Conservation (phyloP, 2,797 vertebrate species). For the Phoeniculus purpureus region DNA sequence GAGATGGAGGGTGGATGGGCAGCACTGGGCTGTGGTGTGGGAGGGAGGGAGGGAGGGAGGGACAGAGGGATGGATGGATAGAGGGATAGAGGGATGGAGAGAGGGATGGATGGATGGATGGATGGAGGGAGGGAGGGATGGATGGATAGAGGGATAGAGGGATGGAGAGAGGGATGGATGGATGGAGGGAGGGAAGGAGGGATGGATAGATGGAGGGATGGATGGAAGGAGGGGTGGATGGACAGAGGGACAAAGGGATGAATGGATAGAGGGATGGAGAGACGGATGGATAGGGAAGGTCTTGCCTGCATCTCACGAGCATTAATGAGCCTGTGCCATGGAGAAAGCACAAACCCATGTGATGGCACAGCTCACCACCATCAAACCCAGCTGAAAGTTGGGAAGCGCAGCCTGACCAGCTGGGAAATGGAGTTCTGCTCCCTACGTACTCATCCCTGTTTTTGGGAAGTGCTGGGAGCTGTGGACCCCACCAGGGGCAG, state of each 20-base stretch:
- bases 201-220: no score
- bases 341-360: neutral
- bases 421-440: neutral
- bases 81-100: no score
- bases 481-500: neutral
- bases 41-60: no score
- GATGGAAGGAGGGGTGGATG: no score
- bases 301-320: neutral
- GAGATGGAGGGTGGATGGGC: rapidly evolving
- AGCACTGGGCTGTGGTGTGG: rapidly evolving
- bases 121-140: no score
- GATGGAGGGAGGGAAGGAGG: no score
- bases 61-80: no score
- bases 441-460: rapidly evolving
- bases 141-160: no score
- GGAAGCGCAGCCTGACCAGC: neutral
- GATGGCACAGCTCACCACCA: neutral
- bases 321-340: rapidly evolving
- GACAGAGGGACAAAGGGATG: no score
- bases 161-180: no score
- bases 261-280: no score
- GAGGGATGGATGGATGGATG: no score
- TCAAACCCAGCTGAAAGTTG: neutral
- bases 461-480: neutral
- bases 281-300: neutral